These are phyloP conservation scores for Xyrauchen texanus DNA, from an alignment of 2,113 vertebrate species.

Conservation along the genomic window DNA sequence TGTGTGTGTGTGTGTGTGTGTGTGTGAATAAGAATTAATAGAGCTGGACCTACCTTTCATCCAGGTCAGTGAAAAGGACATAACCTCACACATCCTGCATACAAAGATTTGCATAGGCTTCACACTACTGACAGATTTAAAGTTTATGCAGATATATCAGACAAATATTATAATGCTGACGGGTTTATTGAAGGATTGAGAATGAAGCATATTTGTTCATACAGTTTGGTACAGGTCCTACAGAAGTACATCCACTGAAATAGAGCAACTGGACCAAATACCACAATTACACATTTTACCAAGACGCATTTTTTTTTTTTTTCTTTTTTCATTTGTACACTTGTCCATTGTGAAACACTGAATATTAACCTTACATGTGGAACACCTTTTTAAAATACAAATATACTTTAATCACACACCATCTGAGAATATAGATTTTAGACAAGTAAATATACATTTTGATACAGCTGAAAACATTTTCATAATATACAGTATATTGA, in stretches of 20 bases:
- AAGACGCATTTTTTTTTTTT: conserved; percentile 3
- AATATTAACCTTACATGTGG: background rate
- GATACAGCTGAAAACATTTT: conserved; percentile 40
- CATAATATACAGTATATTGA: conserved; percentile 36
- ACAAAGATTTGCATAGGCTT: background rate
- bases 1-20: background rate
- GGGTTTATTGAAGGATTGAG: conserved; percentile 15
- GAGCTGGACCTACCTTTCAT: background rate
- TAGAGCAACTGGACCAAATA: conserved; percentile 1
- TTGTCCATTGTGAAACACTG: background rate
- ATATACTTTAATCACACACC: conserved; percentile 39
- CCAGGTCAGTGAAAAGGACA: conserved; percentile 6
- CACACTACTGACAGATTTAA: background rate
- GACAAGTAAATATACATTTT: conserved; percentile 33
- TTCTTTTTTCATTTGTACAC: background rate
- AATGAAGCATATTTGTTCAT: conserved; percentile 19
- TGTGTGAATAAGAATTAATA: background rate
- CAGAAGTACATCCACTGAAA: background rate
- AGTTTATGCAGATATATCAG: conserved; percentile 2
- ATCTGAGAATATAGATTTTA: conserved; percentile 41
- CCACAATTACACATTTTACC: conserved; percentile 15
- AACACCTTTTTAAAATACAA: conserved; percentile 40
- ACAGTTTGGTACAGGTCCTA: conserved; percentile 27
- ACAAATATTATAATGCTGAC: background rate
- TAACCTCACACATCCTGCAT: background rate